Evolutionary conservation across 2,888 invertebrate genomes (phyloP), one percentile per base, ranked within the genome.

Genomic region (Papilio protenor): DNA sequence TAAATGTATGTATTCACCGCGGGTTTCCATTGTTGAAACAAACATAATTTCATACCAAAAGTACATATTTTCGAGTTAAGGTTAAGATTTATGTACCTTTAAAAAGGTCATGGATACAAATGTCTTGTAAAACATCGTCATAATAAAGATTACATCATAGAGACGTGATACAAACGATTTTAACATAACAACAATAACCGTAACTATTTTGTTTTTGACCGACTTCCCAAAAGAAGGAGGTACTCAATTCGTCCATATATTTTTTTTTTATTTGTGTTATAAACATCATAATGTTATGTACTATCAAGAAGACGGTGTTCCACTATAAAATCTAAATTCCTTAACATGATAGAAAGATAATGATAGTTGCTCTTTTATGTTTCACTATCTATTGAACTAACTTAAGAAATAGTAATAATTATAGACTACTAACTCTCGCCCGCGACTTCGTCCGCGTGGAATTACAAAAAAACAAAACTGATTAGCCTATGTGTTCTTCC

Each of bases 131-230:
- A 66, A 66, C 33, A 11, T 45, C 66, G 45, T 2, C 45, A 66
- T 40, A 21, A 69, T 69, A 66, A 40, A 66, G 45, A 69, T 69
- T 69, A 45, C 45, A 69, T 69, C 66, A 69, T 40, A 45, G 45
- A 69, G 45, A 45, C 40, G 66, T 33, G 64, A 33, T 33, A 33
- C 18, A 8, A 18, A 33, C 33, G 33, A 33, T 33, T 64, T 14
- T 27, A 21, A 21, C 27, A 12, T 10, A 64, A 18, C n/a, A 33
- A 10, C 33, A 18, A 18, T 40, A 18, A n/a, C 61, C 27, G 27
- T 18, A 33, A 61, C 61, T 33, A 33, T 40, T 40, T 18, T 64
- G 2, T 64, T 16, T 64, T n/a, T n/a, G n/a, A n/a, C n/a, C n/a
- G n/a, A n/a, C n/a, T n/a, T n/a, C n/a, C n/a, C n/a, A n/a, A n/a